These are phyloP conservation scores for Acanthochromis polyacanthus DNA, from an alignment of 2,113 vertebrate genomes.

Conservation along the genomic window DNA sequence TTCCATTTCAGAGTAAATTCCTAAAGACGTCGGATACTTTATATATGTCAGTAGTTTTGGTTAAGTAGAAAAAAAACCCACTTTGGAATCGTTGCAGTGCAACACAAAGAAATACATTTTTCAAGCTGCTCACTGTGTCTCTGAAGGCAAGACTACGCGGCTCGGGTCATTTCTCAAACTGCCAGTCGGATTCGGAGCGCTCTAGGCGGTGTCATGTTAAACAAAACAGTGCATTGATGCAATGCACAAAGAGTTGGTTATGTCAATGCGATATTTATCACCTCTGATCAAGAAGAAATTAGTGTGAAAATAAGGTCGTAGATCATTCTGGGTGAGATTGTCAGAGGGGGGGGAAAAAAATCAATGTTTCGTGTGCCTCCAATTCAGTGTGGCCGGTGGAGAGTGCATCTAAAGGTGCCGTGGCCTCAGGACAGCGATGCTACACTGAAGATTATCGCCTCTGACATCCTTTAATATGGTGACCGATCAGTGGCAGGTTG, in stretches of 20 bases:
- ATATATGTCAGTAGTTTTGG: not conserved
- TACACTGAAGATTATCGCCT: slow-evolving; percentile 59
- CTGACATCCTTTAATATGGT: slow-evolving; percentile 56
- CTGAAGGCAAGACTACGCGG: slow-evolving; percentile 53
- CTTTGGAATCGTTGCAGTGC: slow-evolving; percentile 21
- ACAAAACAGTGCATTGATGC: slow-evolving; percentile 79
- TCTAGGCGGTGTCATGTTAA: slow-evolving; percentile 75
- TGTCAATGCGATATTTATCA: slow-evolving; percentile 89
- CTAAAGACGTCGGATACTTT: not conserved
- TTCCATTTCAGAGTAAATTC: not conserved
- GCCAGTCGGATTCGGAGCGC: slow-evolving; percentile 57
- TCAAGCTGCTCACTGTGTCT: slow-evolving; percentile 43
- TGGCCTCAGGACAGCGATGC: slow-evolving; percentile 70
- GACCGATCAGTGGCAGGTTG: slow-evolving; percentile 10
- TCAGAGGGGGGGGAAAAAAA: slow-evolving; percentile 73
- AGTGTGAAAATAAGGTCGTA: slow-evolving; percentile 88
- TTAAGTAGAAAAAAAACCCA: not conserved
- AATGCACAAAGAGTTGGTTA: slow-evolving; percentile 81
- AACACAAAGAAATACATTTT: slow-evolving; percentile 60
- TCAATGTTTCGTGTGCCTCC: slow-evolving; percentile 77
- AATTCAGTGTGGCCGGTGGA: slow-evolving; percentile 63
- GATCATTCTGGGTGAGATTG: slow-evolving; percentile 86
- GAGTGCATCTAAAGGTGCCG: slow-evolving; percentile 66
- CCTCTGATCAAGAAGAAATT: slow-evolving; percentile 88
- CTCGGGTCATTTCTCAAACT: slow-evolving; percentile 71